Percentiles rank a stretch among this genome's conserved stretches.
phyloP scores from a whole-genome alignment of 2,888 invertebrate genomes.

The Creontiades dilutus region DNA sequence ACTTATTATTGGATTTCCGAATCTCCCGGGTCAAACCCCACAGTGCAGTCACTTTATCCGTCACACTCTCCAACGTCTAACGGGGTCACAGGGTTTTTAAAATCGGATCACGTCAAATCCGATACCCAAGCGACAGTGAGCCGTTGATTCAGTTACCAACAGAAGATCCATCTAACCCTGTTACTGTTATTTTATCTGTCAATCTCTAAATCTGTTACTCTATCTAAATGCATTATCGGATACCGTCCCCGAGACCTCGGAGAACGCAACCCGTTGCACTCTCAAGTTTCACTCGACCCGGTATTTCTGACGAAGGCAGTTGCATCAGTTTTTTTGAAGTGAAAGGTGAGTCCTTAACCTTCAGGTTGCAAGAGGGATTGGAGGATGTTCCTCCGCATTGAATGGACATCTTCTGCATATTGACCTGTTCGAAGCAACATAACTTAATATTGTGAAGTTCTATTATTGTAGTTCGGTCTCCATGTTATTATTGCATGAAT shows the following conservation, averaged over 20 bases:
- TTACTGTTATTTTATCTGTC: conserved; percentile 1
- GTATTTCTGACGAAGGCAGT: not conserved
- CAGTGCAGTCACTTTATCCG: not conserved
- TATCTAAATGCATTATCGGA: conserved; percentile 7
- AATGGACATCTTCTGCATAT: not conserved
- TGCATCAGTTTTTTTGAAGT: conserved; percentile 20
- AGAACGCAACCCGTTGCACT: not conserved
- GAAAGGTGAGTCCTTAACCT: conserved; percentile 25
- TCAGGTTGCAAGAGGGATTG: not conserved
- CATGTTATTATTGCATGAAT: no score
- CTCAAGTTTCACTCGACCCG: conserved; percentile 18
- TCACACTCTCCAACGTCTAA: not conserved
- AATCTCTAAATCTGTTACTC: conserved; percentile 3
- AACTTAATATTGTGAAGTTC: no score
- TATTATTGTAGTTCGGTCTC: no score
- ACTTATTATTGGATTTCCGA: not conserved
- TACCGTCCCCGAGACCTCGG: not conserved
- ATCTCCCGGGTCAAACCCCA: not conserved
- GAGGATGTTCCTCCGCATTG: not conserved
- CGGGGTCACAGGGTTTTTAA: not conserved
- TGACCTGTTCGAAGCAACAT: no score
- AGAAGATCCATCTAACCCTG: not conserved
- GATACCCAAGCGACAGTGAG: conserved; percentile 12
- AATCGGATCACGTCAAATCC: conserved; percentile 36
- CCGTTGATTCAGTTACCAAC: conserved; percentile 15